phyloP scores from a whole-genome alignment of 37 sponge, comb jelly and placozoan genomes.

The Ephydatia muelleri region DNA sequence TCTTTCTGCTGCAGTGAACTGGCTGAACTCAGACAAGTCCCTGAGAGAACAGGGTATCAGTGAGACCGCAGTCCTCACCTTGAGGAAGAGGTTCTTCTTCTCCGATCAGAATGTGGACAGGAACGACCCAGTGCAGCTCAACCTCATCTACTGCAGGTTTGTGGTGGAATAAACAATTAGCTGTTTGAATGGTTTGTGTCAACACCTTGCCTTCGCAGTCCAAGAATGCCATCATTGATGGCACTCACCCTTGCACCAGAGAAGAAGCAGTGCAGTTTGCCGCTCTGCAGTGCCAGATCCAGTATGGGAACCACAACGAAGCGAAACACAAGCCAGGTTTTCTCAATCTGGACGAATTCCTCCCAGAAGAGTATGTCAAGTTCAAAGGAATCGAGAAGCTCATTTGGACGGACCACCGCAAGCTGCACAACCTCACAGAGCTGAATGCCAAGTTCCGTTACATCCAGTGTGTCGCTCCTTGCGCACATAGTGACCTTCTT shows the following conservation, averaged over 20 bases:
- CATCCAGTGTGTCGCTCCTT: slow-evolving; percentile 96
- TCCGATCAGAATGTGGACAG: slow-evolving; percentile 94
- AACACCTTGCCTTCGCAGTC: slow-evolving; percentile 39
- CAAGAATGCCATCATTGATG: slow-evolving; percentile 86
- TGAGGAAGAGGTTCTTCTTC: slow-evolving; percentile 94
- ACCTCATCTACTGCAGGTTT: slow-evolving; percentile 92
- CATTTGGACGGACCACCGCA: slow-evolving; percentile 84
- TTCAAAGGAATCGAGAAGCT: slow-evolving; percentile 82
- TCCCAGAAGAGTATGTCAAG: slow-evolving; percentile 89
- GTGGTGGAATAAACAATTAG: background rate
- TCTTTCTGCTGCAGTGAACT: slow-evolving; percentile 75
- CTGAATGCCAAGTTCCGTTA: slow-evolving; percentile 94
- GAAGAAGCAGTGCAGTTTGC: slow-evolving; percentile 97
- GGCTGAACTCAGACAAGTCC: slow-evolving; percentile 94
- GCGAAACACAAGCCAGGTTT: slow-evolving; percentile 97
- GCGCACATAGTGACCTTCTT: slow-evolving; percentile 99
- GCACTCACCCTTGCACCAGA: slow-evolving; percentile 85
- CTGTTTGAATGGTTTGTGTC: background rate
- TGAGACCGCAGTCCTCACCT: slow-evolving; percentile 86
- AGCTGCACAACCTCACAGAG: slow-evolving; percentile 90
- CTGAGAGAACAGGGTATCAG: slow-evolving; percentile 95
- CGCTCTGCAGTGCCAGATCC: slow-evolving; percentile 90
- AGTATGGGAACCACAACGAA: slow-evolving; percentile 94
- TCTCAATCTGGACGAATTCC: slow-evolving; percentile 72
- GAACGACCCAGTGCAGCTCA: slow-evolving; percentile 96